These are phyloP conservation scores for Tachycineta bicolor DNA, from an alignment of 2,113 vertebrate genomes.

Conservation along the genomic window DNA sequence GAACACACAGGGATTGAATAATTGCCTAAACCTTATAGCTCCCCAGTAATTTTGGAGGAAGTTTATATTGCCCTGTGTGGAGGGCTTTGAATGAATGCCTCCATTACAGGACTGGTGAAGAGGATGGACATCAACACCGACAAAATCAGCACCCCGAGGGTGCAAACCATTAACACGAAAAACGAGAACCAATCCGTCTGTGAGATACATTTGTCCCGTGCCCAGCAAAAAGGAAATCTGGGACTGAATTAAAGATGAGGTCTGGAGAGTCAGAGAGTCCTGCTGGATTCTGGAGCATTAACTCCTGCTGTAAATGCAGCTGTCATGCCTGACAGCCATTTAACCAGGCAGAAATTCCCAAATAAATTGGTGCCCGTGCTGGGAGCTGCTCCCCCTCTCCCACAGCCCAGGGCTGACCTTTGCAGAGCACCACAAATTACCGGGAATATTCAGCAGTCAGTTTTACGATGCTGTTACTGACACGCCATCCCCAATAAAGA, in stretches of 20 bases:
- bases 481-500: neutral
- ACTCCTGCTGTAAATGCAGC: slow-evolving; percentile 11
- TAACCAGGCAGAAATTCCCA: slow-evolving; percentile 24
- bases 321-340: slow-evolving; percentile 7
- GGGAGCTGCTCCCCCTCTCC: neutral
- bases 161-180: neutral
- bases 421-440: neutral
- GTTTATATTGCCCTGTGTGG: neutral
- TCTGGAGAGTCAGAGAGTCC: neutral
- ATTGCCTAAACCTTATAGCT: neutral
- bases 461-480: neutral
- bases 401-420: slow-evolving; percentile 10
- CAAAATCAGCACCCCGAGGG: neutral
- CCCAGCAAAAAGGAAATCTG: neutral
- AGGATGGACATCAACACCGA: neutral
- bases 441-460: slow-evolving; percentile 15
- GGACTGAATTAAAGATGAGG: slow-evolving; percentile 30
- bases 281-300: neutral
- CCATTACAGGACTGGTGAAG: neutral
- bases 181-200: neutral
- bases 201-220: neutral
- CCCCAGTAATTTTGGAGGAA: neutral
- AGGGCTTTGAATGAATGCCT: neutral
- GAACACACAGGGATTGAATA: neutral
- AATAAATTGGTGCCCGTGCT: neutral